Base-by-base conservation (phyloP, 2,113 vertebrate species). In the Sceloporus undulatus region DNA sequence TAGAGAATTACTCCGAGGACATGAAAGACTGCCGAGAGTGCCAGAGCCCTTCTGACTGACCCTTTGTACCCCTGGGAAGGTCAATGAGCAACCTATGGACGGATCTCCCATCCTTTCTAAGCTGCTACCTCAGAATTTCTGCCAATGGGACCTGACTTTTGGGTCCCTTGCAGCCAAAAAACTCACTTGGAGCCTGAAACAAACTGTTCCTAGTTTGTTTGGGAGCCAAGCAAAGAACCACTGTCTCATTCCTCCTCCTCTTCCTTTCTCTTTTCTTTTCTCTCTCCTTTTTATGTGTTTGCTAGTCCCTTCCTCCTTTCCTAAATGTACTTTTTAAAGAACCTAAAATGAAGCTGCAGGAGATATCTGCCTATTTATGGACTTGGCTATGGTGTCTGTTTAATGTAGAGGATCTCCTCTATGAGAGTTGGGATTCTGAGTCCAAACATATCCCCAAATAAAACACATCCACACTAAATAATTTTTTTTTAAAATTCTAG, bases 1-100 rank as follows among this genome's bases (percentile, higher is more conserved):
- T 98, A 4, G 97, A 98, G 91, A 94, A 95, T 89, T 98, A 97
- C 93, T 97, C 97, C 0, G 97, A 98, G 84, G 97, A 97, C 94
- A 98, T 98, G 97, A 92, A 92, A 92, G 93, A 97, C 90, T 98
- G 97, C 77, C 92, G 62, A 88, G 90, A 95, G 0, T 98, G 97
- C 94, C 97, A 96, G 75, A 95, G 95, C 38, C 97, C 97, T 48
- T 92, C 80, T 0, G 97, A 97, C 93, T 98, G 94, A 97, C 54
- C 3, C 16, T 68, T 18, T 2, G 5, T 6, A 0, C 38, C 29
- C n/a, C 62, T 10, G 19, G 42, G 2, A 87, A 70, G 14, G 27
- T 48, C 19, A 1, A 52, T 42, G 29, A 70, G n/a, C 65, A 66
- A 27, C 38, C 77, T 9, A n/a, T 11, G 29, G 14, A 75, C 19